Evolutionary conservation across 2,888 invertebrate species (phyloP).

Genomic region (Norana najaformis): DNA sequence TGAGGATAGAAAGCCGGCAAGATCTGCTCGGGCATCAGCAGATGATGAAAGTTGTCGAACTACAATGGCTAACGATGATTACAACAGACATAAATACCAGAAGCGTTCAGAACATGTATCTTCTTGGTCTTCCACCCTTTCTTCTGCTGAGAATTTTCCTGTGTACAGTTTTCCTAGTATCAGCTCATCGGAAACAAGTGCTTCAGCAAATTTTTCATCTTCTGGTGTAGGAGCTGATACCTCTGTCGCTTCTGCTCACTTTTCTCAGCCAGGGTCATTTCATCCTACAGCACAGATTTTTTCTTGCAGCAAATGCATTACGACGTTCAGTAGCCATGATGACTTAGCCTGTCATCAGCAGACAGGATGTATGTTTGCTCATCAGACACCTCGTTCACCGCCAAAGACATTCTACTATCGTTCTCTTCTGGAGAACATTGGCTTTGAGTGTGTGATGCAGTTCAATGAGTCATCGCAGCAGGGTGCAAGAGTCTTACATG

Average conservation of each 20-base stretch:
- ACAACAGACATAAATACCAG: neutral
- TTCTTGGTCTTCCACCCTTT: neutral
- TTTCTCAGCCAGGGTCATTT: neutral
- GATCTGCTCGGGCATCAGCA: neutral
- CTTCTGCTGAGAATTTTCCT: neutral
- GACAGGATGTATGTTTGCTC: neutral
- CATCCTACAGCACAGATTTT: neutral
- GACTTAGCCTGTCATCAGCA: neutral
- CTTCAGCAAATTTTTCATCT: neutral
- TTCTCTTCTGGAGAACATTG: constrained; percentile 70
- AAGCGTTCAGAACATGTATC: neutral
- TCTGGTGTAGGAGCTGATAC: neutral
- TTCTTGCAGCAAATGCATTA: neutral
- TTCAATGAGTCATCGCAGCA: constrained; percentile 75
- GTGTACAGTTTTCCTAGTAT: neutral
- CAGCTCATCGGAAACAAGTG: neutral
- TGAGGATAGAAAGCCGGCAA: neutral
- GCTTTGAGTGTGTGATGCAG: constrained; percentile 94
- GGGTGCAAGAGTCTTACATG: neutral
- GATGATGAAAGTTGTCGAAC: neutral
- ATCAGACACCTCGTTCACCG: constrained; percentile 71
- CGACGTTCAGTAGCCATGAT: neutral
- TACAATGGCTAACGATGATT: neutral
- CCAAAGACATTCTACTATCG: constrained; percentile 17
- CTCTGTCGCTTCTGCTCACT: neutral